Evolutionary conservation across 2,888 invertebrate genomes (phyloP), one percentile per base, ranked within the genome.

Genomic region (Stenodera caucasica): DNA sequence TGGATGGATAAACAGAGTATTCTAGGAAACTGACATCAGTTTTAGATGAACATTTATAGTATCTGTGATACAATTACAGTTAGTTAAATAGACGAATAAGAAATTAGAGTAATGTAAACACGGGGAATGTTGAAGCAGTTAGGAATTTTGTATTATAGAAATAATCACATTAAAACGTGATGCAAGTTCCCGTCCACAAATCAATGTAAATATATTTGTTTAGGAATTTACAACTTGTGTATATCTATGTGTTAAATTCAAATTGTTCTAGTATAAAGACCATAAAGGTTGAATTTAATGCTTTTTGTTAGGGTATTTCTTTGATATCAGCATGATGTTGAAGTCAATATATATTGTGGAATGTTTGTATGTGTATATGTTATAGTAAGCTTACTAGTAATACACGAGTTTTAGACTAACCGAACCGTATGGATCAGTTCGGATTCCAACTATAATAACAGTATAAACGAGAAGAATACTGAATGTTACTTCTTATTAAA

Each of bases 61-160:
- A 56, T 60, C 54, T 54, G 55, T n/a, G n/a, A 61, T 57, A 61
- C 57, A 61, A 54, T 57, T 57, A 30, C 50, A 57, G 53, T 53
- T 60, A 30, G 57, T 37, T 35, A 60, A 35, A 60, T 59, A 51
- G 51, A 40, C 37, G 51, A 51, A 51, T 51, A 51, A 51, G 3
- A 30, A 30, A 18, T 51, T 51, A 18, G 30, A 23, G 51, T 52
- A 45, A 35, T 26, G 49, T 45, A 45, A 55, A 59, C 52, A 60
- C 33, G 49, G 55, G 33, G 23, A 49, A 45, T 33, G 23, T 58
- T 35, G 32, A 37, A 35, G 21, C 23, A 51, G 18, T 15, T 15
- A 33, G 23, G 49, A 58, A 45, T 50, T 45, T 32, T 7, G 40
- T 11, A 18, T 49, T 49, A 12, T 30, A 21, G 11, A 32, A 37